Base-by-base conservation (phyloP, 2,888 invertebrate species). In the Lomographa bimaculata region DNA sequence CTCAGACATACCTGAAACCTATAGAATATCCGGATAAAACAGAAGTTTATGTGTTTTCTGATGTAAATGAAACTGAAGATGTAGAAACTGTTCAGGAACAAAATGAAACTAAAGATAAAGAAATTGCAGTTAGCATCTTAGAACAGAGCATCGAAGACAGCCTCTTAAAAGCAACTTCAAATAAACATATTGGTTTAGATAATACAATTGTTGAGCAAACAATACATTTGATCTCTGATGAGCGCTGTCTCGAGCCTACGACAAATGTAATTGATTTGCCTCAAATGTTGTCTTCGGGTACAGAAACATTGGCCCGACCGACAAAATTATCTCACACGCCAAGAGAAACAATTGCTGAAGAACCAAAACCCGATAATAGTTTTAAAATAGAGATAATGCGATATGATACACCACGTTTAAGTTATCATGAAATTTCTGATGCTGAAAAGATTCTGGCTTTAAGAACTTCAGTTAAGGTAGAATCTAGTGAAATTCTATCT, bases 361-460 rank as follows among this genome's bases (percentile, higher is more conserved):
- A 45, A 9, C 3, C 5, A 23, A 28, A 29, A 18, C 3, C 9
- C 7, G n/a, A 6, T 6, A n/a, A 23, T 21, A 17, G 1, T 6
- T 16, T 8, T n/a, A 18, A 26, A 11, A 33, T 42, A 1, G 25
- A 50, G 37, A 19, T 50, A 10, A 45, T 63, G 33, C 42, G 33
- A 26, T 56, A 61, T 10, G 68, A 75, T 50, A 46, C 44, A 8
- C 65, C 66, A 5, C 60, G 52, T 4, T 60, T 70, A 23, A 69
- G 60, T 43, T 73, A 78, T 54, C 57, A 72, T 19, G 76, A 80
- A 40, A 60, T 77, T 10, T 21, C 30, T 36, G 70, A 75, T 21
- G 74, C 76, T 27, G 80, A 81, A 59, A 63, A 46, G 37, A 19
- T 44, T 32, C 39, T 54, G 29, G 54, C 41, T 38, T 8, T 42